These are phyloP conservation scores for Ormyrus labotus DNA, from an alignment of 2,888 invertebrate species.

Conservation along the genomic window DNA sequence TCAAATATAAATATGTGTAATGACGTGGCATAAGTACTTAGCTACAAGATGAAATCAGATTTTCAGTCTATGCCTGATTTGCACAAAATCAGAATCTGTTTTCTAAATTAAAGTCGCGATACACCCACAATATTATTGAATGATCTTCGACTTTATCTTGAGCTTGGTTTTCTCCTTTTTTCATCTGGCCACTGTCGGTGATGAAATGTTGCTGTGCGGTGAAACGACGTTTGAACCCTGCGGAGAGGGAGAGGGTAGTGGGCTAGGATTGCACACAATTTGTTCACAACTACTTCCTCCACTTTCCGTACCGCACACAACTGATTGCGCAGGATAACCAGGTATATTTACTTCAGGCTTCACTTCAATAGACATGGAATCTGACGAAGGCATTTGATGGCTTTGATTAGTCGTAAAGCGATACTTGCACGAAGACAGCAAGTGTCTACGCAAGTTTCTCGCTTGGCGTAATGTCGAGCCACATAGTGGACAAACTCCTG, in stretches of 20 bases:
- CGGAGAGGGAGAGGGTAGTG: constrained; percentile 67
- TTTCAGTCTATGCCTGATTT: constrained; percentile 47
- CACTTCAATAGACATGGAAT: constrained; percentile 69
- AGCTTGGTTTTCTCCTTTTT: constrained; percentile 58
- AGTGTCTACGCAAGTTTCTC: constrained; percentile 79
- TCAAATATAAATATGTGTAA: constrained; percentile 52
- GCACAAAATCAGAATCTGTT: constrained; percentile 33
- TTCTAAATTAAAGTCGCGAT: constrained; percentile 32
- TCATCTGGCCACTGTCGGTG: constrained; percentile 73
- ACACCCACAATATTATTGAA: constrained; percentile 43
- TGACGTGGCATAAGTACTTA: constrained; percentile 53
- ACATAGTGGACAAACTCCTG: constrained; percentile 80
- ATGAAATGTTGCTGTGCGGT: constrained; percentile 69
- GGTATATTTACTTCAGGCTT: constrained; percentile 70
- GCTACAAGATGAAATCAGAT: constrained; percentile 44
- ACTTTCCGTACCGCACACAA: constrained; percentile 66
- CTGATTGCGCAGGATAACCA: constrained; percentile 54
- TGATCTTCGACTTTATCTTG: constrained; percentile 56
- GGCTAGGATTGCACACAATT: constrained; percentile 72
- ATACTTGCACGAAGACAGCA: constrained; percentile 75
- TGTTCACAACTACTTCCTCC: constrained; percentile 67
- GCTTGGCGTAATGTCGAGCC: constrained; percentile 80
- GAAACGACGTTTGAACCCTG: constrained; percentile 66
- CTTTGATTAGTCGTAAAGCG: constrained; percentile 69
- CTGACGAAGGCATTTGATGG: constrained; percentile 60